Base-by-base conservation (phyloP, 2,888 invertebrate genomes). In the Lutraria lutraria region DNA sequence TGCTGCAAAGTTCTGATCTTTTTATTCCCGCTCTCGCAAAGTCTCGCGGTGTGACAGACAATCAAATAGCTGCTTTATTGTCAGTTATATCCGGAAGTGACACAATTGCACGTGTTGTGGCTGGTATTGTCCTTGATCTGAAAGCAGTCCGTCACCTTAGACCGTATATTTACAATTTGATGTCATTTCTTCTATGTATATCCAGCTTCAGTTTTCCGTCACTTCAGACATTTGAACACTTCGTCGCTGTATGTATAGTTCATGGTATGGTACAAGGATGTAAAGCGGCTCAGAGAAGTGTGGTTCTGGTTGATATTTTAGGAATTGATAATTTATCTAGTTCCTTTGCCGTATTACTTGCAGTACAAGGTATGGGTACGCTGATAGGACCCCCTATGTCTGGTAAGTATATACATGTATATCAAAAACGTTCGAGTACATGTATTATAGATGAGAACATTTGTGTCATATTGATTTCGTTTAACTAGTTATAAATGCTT, bases 11-110 rank as follows among this genome's bases (percentile, higher is more conserved):
- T 0, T 91, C 92, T 3, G 93, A 93, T 52, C 91, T 94, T 12
- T 95, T 95, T 86, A 89, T 95, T 15, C 95, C 95, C n/a, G 92
- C 95, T 29, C 90, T 94, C 79, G 94, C 94, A 0, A 91, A 91
- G 79, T 92, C 94, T 12, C 89, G 91, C 21, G 94, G 94, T 13
- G 34, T 92, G 15, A 88, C 91, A n/a, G 92, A 92, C 21, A 88
- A 92, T 12, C 91, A 94, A 43, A 92, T 93, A 13, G 94, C 95
- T 0, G 86, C 91, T 63, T 68, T 94, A 0, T 56, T 95, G 54
- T 93, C 94, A 0, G 91, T 95, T 8, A 88, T 92, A 13, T 94
- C 94, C 12, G 89, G 93, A 13, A 87, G 89, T 72, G 94, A 94
- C 86, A 93, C 93, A 0, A 31, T 94, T 0, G 93, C 91, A 0